Conservation (phyloP, 2,888 invertebrate species). For the Tubulanus polymorphus region DNA sequence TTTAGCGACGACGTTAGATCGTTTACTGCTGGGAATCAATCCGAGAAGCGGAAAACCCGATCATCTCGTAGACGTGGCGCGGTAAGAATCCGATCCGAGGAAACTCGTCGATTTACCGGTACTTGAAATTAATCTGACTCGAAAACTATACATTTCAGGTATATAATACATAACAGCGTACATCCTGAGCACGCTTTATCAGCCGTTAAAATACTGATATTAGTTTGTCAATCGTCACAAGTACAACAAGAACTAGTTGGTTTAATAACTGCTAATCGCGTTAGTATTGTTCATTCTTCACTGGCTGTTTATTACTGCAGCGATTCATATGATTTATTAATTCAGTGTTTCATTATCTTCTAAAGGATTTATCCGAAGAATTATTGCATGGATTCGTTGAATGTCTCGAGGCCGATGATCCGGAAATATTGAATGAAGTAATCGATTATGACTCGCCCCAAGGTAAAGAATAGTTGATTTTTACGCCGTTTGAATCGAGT, state of each 20-base stretch:
- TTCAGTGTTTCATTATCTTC: too few species aligned
- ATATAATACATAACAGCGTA: conserved; percentile 66
- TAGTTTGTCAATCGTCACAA: conserved; percentile 64
- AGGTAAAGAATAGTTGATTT: too few species aligned
- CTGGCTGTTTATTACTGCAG: too few species aligned
- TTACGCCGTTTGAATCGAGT: too few species aligned
- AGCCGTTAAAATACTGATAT: conserved; percentile 68
- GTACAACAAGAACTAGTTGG: conserved; percentile 70
- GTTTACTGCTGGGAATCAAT: conserved; percentile 75
- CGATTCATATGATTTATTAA: too few species aligned
- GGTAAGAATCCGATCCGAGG: conserved; percentile 51
- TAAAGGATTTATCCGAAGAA: conserved; percentile 25
- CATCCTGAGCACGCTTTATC: conserved; percentile 66
- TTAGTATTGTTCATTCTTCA: conserved; percentile 23
- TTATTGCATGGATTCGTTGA: conserved; percentile 82
- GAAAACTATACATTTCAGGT: conserved; percentile 50
- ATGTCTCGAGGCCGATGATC: conserved; percentile 64
- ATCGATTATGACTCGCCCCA: too few species aligned
- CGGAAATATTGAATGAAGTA: conserved; percentile 48
- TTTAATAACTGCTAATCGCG: conserved; percentile 66
- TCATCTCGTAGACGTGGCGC: conserved; percentile 71
- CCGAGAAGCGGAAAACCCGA: conserved; percentile 73
- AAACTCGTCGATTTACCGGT: too few species aligned
- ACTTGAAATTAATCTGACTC: conserved; percentile 16
- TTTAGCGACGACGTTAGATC: conserved; percentile 72